phyloP scores from a whole-genome alignment of 2,797 vertebrate genomes.

The Hydrophis major region DNA sequence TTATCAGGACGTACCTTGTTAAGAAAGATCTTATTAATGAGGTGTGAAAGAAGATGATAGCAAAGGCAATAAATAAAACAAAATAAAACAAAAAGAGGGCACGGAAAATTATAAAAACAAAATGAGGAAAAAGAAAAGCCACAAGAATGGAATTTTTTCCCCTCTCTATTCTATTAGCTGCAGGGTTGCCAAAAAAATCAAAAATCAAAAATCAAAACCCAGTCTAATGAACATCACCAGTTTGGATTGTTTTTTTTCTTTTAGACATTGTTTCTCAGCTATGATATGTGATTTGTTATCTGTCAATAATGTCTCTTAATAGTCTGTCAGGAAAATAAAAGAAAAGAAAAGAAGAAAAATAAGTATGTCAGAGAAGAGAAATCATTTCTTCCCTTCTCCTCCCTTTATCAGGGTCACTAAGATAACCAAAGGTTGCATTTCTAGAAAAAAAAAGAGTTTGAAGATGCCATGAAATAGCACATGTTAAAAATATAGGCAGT shows the following conservation, averaged over 20 bases:
- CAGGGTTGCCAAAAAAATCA: slow-evolving; percentile 31
- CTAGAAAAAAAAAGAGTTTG: neutral
- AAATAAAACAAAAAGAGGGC: slow-evolving; percentile 13
- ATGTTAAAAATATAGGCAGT: neutral
- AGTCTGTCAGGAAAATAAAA: slow-evolving; percentile 24
- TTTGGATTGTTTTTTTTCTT: slow-evolving; percentile 25
- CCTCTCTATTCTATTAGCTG: slow-evolving; percentile 27
- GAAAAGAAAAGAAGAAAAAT: neutral
- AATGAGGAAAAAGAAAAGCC: slow-evolving; percentile 5
- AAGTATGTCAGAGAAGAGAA: slow-evolving; percentile 36
- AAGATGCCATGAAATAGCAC: neutral
- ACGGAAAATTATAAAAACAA: slow-evolving; percentile 41
- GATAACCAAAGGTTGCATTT: neutral
- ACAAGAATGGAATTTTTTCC: slow-evolving; percentile 14
- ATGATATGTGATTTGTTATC: slow-evolving; percentile 52
- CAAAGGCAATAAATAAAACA: slow-evolving; percentile 18
- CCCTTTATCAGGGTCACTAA: neutral
- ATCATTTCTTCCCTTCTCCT: neutral
- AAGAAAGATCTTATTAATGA: slow-evolving; percentile 11
- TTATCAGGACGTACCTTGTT: neutral
- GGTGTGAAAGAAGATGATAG: neutral
- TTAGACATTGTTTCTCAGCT: slow-evolving; percentile 51
- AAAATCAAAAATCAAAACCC: slow-evolving; percentile 37
- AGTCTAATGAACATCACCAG: slow-evolving; percentile 50
- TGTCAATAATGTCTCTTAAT: slow-evolving; percentile 44